phyloP scores from a whole-genome alignment of 2,113 vertebrate species.

The Rhineura floridana region DNA sequence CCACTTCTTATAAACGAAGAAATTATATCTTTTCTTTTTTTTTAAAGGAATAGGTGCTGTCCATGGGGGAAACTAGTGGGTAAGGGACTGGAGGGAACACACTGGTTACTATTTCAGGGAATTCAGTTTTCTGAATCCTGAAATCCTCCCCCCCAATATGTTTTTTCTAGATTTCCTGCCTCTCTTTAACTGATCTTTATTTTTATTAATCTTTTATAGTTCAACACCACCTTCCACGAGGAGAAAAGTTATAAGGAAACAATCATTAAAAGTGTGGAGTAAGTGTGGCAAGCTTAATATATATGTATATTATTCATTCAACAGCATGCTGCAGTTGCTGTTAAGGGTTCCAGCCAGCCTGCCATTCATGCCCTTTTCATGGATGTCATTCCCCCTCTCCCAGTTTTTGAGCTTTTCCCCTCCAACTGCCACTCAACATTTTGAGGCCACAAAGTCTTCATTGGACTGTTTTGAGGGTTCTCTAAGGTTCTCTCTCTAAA shows the following conservation, averaged over 20 bases:
- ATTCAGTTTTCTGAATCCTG: not conserved
- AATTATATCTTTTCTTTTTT: not conserved
- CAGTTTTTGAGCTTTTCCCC: not conserved
- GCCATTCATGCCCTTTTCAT: not conserved
- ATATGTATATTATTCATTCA: not conserved
- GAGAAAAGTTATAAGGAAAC: accelerated
- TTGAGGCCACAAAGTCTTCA: not conserved
- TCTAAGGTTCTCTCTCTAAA: not conserved
- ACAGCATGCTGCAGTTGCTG: not conserved
- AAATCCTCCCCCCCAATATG: not conserved
- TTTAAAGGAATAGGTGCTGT: not conserved
- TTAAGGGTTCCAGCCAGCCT: not conserved
- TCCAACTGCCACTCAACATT: not conserved
- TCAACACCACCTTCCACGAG: accelerated
- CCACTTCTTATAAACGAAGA: not conserved
- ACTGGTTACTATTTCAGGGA: not conserved
- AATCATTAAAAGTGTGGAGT: constrained; percentile 57
- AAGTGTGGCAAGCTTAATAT: constrained; percentile 48
- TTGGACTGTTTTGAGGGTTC: not conserved
- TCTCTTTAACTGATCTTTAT: not conserved
- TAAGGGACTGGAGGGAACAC: not conserved
- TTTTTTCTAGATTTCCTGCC: not conserved
- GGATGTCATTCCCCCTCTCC: not conserved
- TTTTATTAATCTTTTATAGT: constrained; percentile 66
- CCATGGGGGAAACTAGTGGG: not conserved